Evolutionary conservation across 2,797 vertebrate species (phyloP).

Genomic region (Tokudaia muenninki): DNA sequence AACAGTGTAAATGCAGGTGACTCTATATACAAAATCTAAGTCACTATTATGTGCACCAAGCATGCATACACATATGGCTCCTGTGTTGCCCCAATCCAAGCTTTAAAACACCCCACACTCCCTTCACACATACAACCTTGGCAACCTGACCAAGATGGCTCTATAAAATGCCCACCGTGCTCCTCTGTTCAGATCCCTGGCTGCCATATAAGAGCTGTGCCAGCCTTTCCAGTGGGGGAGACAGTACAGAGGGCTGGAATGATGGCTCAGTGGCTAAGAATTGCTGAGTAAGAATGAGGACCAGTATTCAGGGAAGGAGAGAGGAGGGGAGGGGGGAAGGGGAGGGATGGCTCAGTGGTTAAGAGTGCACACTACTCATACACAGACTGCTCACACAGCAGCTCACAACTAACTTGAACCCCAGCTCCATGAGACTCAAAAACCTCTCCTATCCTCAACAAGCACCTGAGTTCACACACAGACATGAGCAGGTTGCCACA

Average conservation of each 20-base stretch:
- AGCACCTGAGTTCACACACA: too few species aligned
- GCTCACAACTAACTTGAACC: not conserved
- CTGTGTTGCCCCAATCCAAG: not conserved
- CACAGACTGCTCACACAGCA: not conserved
- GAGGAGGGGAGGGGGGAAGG: rapidly evolving
- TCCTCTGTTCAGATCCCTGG: not conserved
- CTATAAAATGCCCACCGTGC: not conserved
- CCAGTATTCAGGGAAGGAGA: too few species aligned
- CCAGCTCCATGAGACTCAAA: not conserved
- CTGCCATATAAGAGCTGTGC: not conserved
- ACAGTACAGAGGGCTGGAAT: not conserved
- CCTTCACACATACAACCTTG: not conserved
- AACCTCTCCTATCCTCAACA: not conserved
- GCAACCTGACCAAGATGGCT: not conserved
- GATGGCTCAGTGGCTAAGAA: not conserved
- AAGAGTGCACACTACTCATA: not conserved
- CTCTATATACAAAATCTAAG: not conserved
- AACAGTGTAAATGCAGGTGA: not conserved
- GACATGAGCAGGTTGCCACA: not conserved
- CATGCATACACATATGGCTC: not conserved
- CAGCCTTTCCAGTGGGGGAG: not conserved
- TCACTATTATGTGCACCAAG: not conserved
- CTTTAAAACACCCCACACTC: not conserved
- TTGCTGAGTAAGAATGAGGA: too few species aligned
- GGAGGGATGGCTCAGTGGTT: not conserved